Conservation (phyloP, 2,888 invertebrate species). For the Drosophila yooni region DNA sequence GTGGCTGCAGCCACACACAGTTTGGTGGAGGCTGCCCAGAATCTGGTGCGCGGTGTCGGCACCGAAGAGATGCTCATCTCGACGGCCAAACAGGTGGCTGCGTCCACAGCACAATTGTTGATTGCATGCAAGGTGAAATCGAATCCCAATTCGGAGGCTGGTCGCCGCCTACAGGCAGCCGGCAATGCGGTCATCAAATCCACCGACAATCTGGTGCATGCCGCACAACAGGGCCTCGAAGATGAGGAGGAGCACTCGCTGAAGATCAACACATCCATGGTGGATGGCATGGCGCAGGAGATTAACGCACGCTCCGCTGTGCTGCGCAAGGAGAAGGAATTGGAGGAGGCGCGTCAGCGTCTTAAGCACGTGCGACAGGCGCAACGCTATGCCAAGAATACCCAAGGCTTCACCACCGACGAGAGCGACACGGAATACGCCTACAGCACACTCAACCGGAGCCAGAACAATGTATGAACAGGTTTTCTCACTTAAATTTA, state of each 20-base stretch:
- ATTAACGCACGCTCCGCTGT: slow-evolving; percentile 96
- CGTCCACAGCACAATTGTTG: slow-evolving; percentile 97
- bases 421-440: slow-evolving; percentile 88
- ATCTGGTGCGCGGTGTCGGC: slow-evolving; percentile 95
- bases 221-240: slow-evolving; percentile 96
- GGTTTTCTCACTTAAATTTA: slow-evolving; percentile 24
- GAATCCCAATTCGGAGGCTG: slow-evolving; percentile 97
- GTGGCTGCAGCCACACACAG: slow-evolving; percentile 99
- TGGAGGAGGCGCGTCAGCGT: slow-evolving; percentile 95
- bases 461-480: slow-evolving; percentile 83
- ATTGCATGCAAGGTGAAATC: slow-evolving; percentile 99
- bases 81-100: slow-evolving; percentile 97
- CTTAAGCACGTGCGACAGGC: slow-evolving; percentile 96
- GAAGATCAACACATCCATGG: slow-evolving; percentile 96
- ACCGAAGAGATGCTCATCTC: slow-evolving; percentile 98
- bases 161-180: slow-evolving; percentile 95
- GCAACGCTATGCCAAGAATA: slow-evolving; percentile 91
- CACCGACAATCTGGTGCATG: slow-evolving; percentile 97
- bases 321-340: slow-evolving; percentile 95
- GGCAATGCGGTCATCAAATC: slow-evolving; percentile 99
- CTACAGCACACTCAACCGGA: slow-evolving; percentile 80
- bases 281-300: slow-evolving; percentile 98
- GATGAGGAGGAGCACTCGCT: slow-evolving; percentile 96
- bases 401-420: slow-evolving; percentile 85
- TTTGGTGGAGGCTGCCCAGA: slow-evolving; percentile 98